Percentiles rank a stretch among this genome's conserved stretches.
Evolutionary conservation across 1,140 invertebrate genomes (phyloP).

Genomic region (silkworm (Bombyx mori)): ASM3026992v2 NC_085117.1:5114501-5115000

Average conservation of each 20-base stretch:
- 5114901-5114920: constrained; percentile 6
- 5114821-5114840: constrained; percentile 44
- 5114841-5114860: constrained; percentile 24
- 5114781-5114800: constrained; percentile 41
- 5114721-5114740: constrained; percentile 18
- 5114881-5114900: constrained; percentile 19
- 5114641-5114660: neutral
- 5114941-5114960: too few species aligned
- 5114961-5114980: too few species aligned
- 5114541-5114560: neutral
- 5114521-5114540: too few species aligned
- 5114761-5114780: constrained; percentile 29
- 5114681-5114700: constrained; percentile 36
- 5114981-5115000: too few species aligned
- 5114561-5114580: neutral
- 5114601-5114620: too few species aligned
- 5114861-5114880: constrained; percentile 19
- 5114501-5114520: too few species aligned
- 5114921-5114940: too few species aligned
- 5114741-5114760: constrained; percentile 6
- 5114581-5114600: neutral
- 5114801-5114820: constrained; percentile 49
- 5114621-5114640: neutral
- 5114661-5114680: constrained; percentile 23
- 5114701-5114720: constrained; percentile 24